Percentiles rank a stretch among this genome's conserved stretches.
phyloP scores from a whole-genome alignment of 2,888 invertebrate species.

The Sphaerophoria taeniata region DNA sequence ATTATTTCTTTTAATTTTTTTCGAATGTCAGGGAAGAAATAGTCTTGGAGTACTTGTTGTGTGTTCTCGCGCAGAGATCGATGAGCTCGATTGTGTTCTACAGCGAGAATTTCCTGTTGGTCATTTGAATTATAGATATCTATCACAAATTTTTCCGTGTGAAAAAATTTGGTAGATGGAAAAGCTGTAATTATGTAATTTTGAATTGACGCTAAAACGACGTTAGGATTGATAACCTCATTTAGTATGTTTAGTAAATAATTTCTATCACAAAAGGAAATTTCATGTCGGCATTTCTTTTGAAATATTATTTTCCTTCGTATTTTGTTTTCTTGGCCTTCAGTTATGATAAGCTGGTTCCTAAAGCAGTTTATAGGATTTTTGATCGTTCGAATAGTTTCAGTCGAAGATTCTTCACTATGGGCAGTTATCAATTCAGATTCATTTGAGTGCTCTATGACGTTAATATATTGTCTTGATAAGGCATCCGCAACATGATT shows the following conservation, averaged over 20 bases:
- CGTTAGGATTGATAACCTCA: no score
- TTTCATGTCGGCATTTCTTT: no score
- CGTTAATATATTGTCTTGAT: constrained; percentile 46
- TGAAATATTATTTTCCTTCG: no score
- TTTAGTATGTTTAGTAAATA: no score
- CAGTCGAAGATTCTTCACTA: constrained; percentile 52
- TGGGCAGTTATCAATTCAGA: constrained; percentile 46
- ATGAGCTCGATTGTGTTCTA: constrained; percentile 37
- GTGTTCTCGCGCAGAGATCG: background rate
- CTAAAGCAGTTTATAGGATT: no score
- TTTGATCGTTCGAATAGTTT: constrained; percentile 40
- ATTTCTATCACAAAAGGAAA: no score
- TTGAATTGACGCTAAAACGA: no score
- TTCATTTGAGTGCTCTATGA: constrained; percentile 41
- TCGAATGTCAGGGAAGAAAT: constrained; percentile 18
- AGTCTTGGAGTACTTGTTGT: background rate
- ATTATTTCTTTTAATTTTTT: constrained; percentile 40
- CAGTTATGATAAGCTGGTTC: no score
- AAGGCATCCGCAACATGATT: constrained; percentile 76
- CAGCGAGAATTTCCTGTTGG: constrained; percentile 39
- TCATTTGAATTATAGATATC: constrained; percentile 47
- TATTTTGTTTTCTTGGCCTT: no score
- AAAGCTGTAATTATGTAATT: no score
- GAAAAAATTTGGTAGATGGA: constrained; percentile 36
- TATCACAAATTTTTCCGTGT: constrained; percentile 38